phyloP scores from a whole-genome alignment of 2,888 invertebrate genomes.

The Pristionchus arcanus region DNA sequence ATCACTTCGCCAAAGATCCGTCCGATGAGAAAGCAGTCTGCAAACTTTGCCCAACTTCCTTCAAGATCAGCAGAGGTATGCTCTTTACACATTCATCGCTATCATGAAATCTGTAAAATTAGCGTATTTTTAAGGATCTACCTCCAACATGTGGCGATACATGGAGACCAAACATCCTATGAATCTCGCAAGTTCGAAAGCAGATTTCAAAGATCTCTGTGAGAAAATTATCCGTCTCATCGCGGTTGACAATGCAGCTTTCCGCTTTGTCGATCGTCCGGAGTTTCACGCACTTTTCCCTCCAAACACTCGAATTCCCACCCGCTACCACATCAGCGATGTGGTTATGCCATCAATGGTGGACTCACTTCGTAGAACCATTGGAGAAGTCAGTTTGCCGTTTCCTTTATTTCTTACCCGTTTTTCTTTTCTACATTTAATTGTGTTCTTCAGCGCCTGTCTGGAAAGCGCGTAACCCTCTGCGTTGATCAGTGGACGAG shows the following conservation, averaged over 20 bases:
- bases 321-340: slow-evolving; percentile 9
- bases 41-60: neutral
- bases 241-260: slow-evolving; percentile 8
- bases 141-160: slow-evolving; percentile 29
- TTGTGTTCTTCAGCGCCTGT: neutral
- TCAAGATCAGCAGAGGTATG: neutral
- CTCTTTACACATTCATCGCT: neutral
- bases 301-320: slow-evolving; percentile 1
- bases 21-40: neutral
- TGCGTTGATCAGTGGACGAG: slow-evolving; percentile 21
- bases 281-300: slow-evolving; percentile 37
- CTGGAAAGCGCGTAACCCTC: neutral
- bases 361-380: neutral
- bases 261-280: slow-evolving; percentile 6
- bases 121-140: neutral
- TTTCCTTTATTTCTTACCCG: neutral
- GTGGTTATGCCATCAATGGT: slow-evolving; percentile 38
- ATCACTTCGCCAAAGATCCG: slow-evolving; percentile 1
- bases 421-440: neutral
- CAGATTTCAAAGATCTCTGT: neutral
- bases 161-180: neutral
- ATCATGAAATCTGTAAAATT: neutral
- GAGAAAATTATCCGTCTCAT: slow-evolving; percentile 5
- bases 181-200: neutral
- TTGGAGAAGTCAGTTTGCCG: neutral